Evolutionary conservation across 2,797 vertebrate species (phyloP).

Genomic region (Rousettus madagascariensis): DNA sequence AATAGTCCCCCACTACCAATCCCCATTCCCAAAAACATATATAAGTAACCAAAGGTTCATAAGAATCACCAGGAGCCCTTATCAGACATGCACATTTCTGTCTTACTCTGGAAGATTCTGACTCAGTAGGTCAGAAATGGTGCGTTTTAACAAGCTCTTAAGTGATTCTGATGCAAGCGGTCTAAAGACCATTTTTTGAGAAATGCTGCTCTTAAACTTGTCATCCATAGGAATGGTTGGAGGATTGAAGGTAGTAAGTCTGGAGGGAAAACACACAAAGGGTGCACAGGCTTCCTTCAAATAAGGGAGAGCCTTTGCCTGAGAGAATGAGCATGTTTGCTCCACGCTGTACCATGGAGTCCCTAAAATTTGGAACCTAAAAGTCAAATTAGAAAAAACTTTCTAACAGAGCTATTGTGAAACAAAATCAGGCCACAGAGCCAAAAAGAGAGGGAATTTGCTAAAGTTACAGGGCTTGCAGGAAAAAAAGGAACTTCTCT

Average conservation of each 20-base stretch:
- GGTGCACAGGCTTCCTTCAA: background rate
- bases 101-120: background rate
- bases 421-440: conserved; percentile 33
- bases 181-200: background rate
- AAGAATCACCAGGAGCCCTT: background rate
- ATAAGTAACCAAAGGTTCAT: background rate
- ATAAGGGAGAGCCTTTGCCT: background rate
- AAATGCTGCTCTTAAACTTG: conserved; percentile 16
- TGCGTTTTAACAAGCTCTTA: background rate
- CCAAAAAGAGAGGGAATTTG: background rate
- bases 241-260: background rate
- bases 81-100: background rate
- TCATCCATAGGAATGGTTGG: background rate
- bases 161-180: background rate
- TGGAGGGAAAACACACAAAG: background rate
- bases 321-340: background rate
- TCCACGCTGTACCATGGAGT: background rate
- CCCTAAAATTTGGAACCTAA: background rate
- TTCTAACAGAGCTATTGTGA: background rate
- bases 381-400: background rate
- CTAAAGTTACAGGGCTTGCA: background rate
- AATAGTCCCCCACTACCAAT: background rate
- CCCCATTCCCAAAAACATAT: background rate
- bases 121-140: background rate
- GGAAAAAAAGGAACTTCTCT: background rate